Conservation (phyloP, 64 coral and sea anemone genomes). For the Montipora capricornis region DNA sequence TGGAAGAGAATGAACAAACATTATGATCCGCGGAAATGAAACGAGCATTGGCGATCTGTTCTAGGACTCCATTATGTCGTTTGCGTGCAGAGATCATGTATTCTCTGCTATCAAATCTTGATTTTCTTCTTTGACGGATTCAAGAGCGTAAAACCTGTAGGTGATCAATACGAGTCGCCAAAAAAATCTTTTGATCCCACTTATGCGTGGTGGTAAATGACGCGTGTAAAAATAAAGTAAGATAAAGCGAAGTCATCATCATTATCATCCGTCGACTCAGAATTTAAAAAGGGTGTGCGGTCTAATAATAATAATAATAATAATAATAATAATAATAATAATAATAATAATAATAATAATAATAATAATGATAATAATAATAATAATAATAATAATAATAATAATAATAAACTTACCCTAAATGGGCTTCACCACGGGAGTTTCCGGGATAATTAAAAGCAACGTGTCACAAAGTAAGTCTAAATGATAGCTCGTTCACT, state of each 20-base stretch:
- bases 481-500: not conserved
- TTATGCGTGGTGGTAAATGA: slow-evolving; percentile 22
- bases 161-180: slow-evolving; percentile 8
- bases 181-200: slow-evolving; percentile 1
- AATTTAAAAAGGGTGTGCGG: too few species aligned
- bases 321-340: too few species aligned
- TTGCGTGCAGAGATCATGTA: not conserved
- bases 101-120: not conserved
- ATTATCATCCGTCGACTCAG: not conserved
- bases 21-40: not conserved
- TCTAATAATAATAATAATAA: too few species aligned
- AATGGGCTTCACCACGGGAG: not conserved
- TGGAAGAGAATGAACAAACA: not conserved
- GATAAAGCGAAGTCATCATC: not conserved
- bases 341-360: too few species aligned
- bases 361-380: too few species aligned
- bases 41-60: not conserved
- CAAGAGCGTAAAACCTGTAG: not conserved
- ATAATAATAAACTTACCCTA: not conserved
- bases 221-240: not conserved
- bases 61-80: not conserved
- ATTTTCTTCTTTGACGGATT: not conserved
- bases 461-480: not conserved
- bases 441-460: slow-evolving; percentile 25
- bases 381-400: not conserved